phyloP scores from a whole-genome alignment of 1,140 invertebrate genomes.

The Thaumatotibia leucotreta region DNA sequence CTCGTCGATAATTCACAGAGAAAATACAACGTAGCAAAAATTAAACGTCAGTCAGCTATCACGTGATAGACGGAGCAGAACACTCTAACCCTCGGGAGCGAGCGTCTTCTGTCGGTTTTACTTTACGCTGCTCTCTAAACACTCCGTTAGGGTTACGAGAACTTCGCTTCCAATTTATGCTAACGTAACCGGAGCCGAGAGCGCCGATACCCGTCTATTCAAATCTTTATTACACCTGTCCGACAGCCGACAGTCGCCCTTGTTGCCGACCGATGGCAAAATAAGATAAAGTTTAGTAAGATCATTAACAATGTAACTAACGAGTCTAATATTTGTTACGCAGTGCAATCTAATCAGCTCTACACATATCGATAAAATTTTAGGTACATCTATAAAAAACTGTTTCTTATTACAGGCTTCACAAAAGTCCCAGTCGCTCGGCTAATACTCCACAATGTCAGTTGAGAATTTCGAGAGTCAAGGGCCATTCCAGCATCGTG shows the following conservation, averaged over 20 bases:
- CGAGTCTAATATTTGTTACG: constrained; percentile 21
- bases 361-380: constrained; percentile 30
- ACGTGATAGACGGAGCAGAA: constrained; percentile 45
- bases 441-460: constrained; percentile 67
- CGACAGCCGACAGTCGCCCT: constrained; percentile 1
- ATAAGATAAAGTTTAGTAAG: constrained; percentile 31
- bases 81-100: constrained; percentile 33
- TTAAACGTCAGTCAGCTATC: constrained; percentile 62
- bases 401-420: constrained; percentile 30
- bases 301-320: constrained; percentile 47
- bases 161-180: constrained; percentile 37
- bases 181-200: constrained; percentile 29
- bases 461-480: constrained; percentile 73
- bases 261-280: constrained; percentile 14
- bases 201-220: constrained; percentile 17
- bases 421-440: constrained; percentile 46
- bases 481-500: constrained; percentile 72
- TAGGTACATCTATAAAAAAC: constrained; percentile 41
- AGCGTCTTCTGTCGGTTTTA: constrained; percentile 42
- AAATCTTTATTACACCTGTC: constrained; percentile 17
- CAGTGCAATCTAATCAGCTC: neutral
- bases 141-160: constrained; percentile 27
- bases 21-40: constrained; percentile 41
- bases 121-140: constrained; percentile 27
- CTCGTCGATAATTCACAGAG: constrained; percentile 17